Evolutionary conservation across 1,140 invertebrate genomes (phyloP).

Genomic region (Drosophila baimaii): DNA sequence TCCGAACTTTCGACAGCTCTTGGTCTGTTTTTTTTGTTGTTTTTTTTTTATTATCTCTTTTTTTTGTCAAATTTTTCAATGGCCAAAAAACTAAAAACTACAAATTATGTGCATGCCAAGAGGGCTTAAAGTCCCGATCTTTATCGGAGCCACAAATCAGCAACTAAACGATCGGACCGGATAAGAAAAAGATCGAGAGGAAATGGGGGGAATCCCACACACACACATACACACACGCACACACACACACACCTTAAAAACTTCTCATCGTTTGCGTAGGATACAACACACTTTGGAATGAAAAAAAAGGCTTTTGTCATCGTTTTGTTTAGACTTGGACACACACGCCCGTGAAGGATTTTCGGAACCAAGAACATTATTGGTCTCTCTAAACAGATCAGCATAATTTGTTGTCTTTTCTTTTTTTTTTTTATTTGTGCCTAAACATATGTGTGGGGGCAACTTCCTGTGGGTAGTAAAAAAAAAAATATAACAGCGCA

Average conservation of each 20-base stretch:
- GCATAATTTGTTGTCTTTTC: constrained; percentile 35
- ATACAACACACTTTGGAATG: constrained; percentile 6
- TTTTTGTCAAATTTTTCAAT: constrained; percentile 22
- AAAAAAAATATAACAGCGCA: neutral
- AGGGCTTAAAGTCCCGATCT: constrained; percentile 51
- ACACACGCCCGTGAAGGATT: constrained; percentile 37
- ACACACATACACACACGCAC: constrained; percentile 8
- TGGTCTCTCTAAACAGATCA: constrained; percentile 40
- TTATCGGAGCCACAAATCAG: constrained; percentile 45
- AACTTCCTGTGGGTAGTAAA: constrained; percentile 38
- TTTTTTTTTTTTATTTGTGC: neutral
- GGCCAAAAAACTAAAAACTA: constrained; percentile 36
- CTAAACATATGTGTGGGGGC: constrained; percentile 2
- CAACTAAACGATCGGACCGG: constrained; percentile 46
- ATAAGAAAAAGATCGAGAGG: constrained; percentile 2
- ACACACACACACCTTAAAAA: constrained; percentile 17
- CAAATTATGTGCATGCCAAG: constrained; percentile 72
- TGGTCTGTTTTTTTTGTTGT: constrained; percentile 8
- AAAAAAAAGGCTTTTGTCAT: constrained; percentile 17
- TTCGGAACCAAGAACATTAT: constrained; percentile 33
- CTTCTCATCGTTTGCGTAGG: constrained; percentile 28
- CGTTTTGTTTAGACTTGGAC: constrained; percentile 26
- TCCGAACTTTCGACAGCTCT: constrained; percentile 54
- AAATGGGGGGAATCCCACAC: constrained; percentile 18
- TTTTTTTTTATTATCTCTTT: constrained; percentile 11